These are phyloP conservation scores for Archivesica marissinica DNA, from an alignment of 1,140 invertebrate genomes.

Conservation along the genomic window DNA sequence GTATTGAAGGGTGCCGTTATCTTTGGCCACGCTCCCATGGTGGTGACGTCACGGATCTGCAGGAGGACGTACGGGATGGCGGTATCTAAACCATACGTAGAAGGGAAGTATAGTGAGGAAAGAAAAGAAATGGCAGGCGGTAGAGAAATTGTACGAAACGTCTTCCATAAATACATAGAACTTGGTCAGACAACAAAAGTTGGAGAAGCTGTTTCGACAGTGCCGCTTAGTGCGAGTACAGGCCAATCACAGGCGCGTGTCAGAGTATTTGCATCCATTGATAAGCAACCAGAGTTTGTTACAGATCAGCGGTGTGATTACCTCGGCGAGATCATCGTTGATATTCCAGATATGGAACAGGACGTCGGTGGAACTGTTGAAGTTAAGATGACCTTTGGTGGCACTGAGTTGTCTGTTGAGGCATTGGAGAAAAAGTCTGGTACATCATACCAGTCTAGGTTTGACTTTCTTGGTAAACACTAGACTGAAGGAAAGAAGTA, in stretches of 20 bases:
- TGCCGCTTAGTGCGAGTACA: slow-evolving; percentile 1
- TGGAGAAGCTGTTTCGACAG: slow-evolving; percentile 1
- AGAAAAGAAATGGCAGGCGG: slow-evolving; percentile 1
- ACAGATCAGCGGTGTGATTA: slow-evolving; percentile 37
- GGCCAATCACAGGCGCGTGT: slow-evolving; percentile 20
- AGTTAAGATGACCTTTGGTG: slow-evolving; percentile 56
- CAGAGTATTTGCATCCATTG: slow-evolving; percentile 46
- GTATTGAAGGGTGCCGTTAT: slow-evolving; percentile 63
- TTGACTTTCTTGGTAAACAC: slow-evolving; percentile 44
- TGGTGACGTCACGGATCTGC: slow-evolving; percentile 47
- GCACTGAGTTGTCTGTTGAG: slow-evolving; percentile 54
- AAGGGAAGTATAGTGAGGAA: slow-evolving; percentile 22
- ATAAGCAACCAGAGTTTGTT: slow-evolving; percentile 27
- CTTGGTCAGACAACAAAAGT: slow-evolving; percentile 26
- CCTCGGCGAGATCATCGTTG: slow-evolving; percentile 48
- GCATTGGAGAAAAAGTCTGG: slow-evolving; percentile 46
- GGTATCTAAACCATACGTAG: slow-evolving; percentile 11
- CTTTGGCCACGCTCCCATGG: slow-evolving; percentile 41
- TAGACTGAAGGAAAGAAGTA: too few species aligned
- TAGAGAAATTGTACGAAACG: slow-evolving; percentile 45
- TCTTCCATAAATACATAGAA: slow-evolving; percentile 54
- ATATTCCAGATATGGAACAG: not conserved
- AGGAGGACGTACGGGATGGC: slow-evolving; percentile 47
- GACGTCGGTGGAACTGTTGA: slow-evolving; percentile 38
- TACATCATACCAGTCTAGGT: slow-evolving; percentile 11